Conservation (phyloP, 2,113 vertebrate genomes). For the Sorex fumeus region DNA sequence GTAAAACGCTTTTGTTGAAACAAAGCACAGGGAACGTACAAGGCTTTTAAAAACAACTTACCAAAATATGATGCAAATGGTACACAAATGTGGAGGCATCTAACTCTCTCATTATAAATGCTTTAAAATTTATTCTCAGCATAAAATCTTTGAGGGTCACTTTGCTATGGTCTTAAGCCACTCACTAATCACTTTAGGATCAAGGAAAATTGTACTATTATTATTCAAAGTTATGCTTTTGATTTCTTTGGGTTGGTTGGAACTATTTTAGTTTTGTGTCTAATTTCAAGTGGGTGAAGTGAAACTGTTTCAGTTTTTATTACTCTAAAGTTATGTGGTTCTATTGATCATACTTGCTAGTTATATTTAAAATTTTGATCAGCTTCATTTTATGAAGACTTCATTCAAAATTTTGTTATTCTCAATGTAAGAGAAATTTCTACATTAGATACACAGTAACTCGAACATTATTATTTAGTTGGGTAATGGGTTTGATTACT, state of each 20-base stretch:
- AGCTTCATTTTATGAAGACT: constrained; percentile 69
- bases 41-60: constrained; percentile 2
- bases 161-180: constrained; percentile 58
- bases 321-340: constrained; percentile 53
- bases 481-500: constrained; percentile 70
- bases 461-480: constrained; percentile 70
- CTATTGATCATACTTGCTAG: constrained; percentile 59
- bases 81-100: background rate
- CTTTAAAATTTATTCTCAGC: constrained; percentile 56
- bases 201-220: background rate
- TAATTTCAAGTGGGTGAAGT: constrained; percentile 46
- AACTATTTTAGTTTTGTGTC: constrained; percentile 58
- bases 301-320: constrained; percentile 36
- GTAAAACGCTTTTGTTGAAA: constrained; percentile 27
- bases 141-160: constrained; percentile 62
- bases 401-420: constrained; percentile 69
- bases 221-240: background rate
- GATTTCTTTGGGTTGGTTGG: background rate
- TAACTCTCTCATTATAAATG: constrained; percentile 57
- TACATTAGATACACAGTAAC: constrained; percentile 60
- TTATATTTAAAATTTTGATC: constrained; percentile 75
- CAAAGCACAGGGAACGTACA: constrained; percentile 28
- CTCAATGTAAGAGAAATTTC: constrained; percentile 61
- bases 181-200: constrained; percentile 20
- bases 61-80: background rate